Evolutionary conservation across 2,113 vertebrate genomes (phyloP), one percentile per base, ranked within the genome.

Genomic region (Motacilla tschutschensis): DNA sequence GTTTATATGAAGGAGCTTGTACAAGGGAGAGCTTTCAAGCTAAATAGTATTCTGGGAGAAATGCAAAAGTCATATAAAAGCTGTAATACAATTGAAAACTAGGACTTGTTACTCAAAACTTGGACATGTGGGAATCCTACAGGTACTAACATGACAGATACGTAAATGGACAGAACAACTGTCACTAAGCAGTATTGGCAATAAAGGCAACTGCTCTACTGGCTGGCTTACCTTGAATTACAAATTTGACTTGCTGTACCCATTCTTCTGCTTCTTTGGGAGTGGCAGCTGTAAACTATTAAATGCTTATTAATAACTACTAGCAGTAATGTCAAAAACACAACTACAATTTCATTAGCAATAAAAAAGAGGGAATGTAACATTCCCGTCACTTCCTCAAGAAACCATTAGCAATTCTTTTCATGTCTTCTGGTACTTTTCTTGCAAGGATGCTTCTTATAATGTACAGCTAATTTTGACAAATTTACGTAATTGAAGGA

Each of bases 251-350:
- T 93, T 98, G 97, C 93, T 99, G 98, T 81, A 99, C 98, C 99
- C 99, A 99, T 92, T 99, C 98, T 74, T 98, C 98, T 4, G 98
- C 98, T 94, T 99, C 99, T 95, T 97, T 98, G 83, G 92, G 95
- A 72, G 98, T 98, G 90, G 98, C 96, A 88, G 99, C 99, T 96
- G 98, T 97, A 96, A 99, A 99, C 99, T 99, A 91, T 94, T 85
- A 83, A 80, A 93, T 10, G 4, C 82, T 90, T 93, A 79, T 91
- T 90, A 94, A 76, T 93, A 95, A 93, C 48, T 29, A 89, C 54
- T 50, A 75, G 50, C 53, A 92, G 71, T 71, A 81, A 91, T 50
- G 74, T 94, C 57, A 85, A 90, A 94, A 95, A 90, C 88, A 81
- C 43, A 94, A 82, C 70, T 69, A 93, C 66, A 66, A 77, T 70